Evolutionary conservation across 53 echinoderm and acorn worm species (phyloP), one percentile per base, ranked within the genome.

Genomic region (Holothuria scabra): DNA sequence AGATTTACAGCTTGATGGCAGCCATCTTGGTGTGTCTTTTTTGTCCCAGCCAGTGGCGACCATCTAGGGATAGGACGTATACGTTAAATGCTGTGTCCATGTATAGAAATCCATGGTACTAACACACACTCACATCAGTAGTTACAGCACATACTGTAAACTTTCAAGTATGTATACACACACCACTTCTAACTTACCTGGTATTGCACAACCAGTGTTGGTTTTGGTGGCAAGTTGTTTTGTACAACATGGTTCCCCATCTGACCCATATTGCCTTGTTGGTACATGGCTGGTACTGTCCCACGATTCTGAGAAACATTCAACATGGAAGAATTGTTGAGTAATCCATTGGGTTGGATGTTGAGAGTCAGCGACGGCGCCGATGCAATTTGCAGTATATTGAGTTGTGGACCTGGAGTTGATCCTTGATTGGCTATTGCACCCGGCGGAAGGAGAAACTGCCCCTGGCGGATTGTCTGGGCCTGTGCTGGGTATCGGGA

Each of bases 181-280:
- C 16, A 16, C 18, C 18, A 8, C 52, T 18, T 18, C 16, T 52
- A 1, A 28, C 64, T 28, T 56, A 57, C 78, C 78, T 78, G 78
- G 78, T 78, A 78, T 78, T 78, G 78, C 78, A 78, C 78, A 20
- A 78, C 78, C 32, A 78, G 31, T 56, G 78, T 58, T 46, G 78
- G 78, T 58, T 78, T 78, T 22, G 28, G 78, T 4, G 32, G 78
- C 23, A 78, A 32, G 78, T 30, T 58, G 58, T 28, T 30, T 52
- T 78, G 78, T 28, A 58, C 28, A 33, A 58, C 56, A 28, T 48
- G 75, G 46, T 49, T 74, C 5, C 37, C 52, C 1, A 33, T 52
- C 8, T 55, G 11, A 33, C 23, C 37, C n/a, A 58, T 28, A n/a
- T n/a, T n/a, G 30, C 78, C 59, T 55, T 78, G 78, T 16, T 56